These are phyloP conservation scores for Thymelicus lineola DNA, from an alignment of 2,888 invertebrate species.

Conservation along the genomic window DNA sequence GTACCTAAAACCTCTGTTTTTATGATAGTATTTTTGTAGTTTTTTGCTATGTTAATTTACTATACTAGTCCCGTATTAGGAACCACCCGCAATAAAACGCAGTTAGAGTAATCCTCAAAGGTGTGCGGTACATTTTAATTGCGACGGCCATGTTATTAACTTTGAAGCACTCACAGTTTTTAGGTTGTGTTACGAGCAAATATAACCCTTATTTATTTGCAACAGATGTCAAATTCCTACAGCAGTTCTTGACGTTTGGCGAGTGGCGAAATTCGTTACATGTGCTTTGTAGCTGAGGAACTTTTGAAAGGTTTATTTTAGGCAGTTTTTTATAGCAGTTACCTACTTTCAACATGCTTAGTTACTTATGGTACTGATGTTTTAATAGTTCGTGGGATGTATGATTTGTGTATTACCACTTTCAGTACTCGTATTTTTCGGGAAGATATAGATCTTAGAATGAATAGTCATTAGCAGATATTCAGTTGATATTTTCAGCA, in stretches of 20 bases:
- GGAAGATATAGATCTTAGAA: too few relatives aligned
- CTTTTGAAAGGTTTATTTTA: constrained; percentile 26
- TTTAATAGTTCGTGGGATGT: not conserved
- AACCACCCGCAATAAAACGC: constrained; percentile 45
- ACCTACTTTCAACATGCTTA: constrained; percentile 8
- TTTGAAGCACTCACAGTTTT: constrained; percentile 30
- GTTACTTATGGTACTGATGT: constrained; percentile 1
- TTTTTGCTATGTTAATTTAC: not conserved
- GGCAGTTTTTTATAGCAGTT: constrained; percentile 9
- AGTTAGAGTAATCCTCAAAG: constrained; percentile 46
- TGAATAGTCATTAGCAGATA: too few relatives aligned
- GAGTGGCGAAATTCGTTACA: constrained; percentile 27
- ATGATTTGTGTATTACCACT: not conserved
- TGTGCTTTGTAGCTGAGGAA: constrained; percentile 18
- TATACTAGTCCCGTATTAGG: constrained; percentile 33
- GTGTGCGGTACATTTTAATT: constrained; percentile 51
- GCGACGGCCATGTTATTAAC: constrained; percentile 47
- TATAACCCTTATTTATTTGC: not conserved
- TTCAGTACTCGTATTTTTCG: too few relatives aligned
- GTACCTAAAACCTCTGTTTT: too few relatives aligned
- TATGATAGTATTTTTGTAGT: not conserved
- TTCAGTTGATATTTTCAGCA: too few relatives aligned
- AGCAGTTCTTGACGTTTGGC: not conserved
- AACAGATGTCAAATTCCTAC: constrained; percentile 5
- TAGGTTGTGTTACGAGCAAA: not conserved